Conservation (phyloP, 1,140 invertebrate genomes). For the Globodera rostochiensis region DNA sequence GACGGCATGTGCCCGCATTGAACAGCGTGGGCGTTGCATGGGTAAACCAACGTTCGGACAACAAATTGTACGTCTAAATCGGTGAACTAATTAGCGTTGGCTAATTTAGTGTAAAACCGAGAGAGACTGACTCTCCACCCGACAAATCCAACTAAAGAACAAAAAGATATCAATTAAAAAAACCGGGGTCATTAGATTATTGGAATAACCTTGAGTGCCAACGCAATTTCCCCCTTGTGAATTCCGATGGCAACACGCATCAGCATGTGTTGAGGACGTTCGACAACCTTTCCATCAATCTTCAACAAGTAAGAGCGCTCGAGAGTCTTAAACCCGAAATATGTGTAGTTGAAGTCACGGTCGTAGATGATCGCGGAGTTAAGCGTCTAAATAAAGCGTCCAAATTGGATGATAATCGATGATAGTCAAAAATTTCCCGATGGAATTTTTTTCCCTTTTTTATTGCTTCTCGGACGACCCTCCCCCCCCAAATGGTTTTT, state of each 20-base stretch:
- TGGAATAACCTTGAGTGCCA: constrained; percentile 76
- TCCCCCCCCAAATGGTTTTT: no score
- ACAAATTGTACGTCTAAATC: constrained; percentile 81
- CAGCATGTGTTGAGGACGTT: constrained; percentile 96
- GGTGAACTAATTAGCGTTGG: background rate
- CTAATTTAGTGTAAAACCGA: no score
- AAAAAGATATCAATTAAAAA: no score
- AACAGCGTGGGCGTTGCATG: constrained; percentile 97
- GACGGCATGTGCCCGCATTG: constrained; percentile 85
- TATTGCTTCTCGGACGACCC: no score
- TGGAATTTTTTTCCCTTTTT: no score
- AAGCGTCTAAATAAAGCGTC: constrained; percentile 40
- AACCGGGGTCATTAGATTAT: background rate
- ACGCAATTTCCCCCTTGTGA: constrained; percentile 88
- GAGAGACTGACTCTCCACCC: no score
- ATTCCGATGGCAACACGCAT: constrained; percentile 97
- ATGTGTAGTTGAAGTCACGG: constrained; percentile 94
- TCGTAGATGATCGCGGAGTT: constrained; percentile 86
- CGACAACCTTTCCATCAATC: constrained; percentile 88
- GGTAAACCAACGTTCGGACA: constrained; percentile 94
- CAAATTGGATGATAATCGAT: background rate
- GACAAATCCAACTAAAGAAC: no score
- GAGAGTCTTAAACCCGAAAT: constrained; percentile 98
- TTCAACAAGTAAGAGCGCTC: constrained; percentile 92
- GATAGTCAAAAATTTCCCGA: background rate